Conservation (phyloP, 2,888 invertebrate genomes). For the Exocentrus adspersus region DNA sequence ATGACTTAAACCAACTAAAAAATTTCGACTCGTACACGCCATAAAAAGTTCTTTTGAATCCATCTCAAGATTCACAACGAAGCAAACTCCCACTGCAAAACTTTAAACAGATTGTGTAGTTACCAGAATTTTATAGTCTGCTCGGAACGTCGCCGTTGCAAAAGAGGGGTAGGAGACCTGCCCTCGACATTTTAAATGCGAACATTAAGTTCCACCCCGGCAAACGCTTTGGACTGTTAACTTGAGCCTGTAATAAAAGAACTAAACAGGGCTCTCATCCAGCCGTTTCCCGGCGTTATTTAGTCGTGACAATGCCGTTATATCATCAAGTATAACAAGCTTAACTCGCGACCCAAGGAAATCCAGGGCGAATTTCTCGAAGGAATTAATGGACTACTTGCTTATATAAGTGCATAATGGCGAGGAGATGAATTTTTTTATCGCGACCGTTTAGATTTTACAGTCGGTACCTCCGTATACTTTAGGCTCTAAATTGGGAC, state of each 20-base stretch:
- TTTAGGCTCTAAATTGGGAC: too few relatives aligned
- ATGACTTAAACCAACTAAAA: too few relatives aligned
- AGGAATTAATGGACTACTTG: too few relatives aligned
- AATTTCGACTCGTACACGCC: too few relatives aligned
- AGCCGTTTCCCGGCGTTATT: constrained; percentile 19
- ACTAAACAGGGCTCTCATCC: constrained; percentile 16
- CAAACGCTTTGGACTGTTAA: constrained; percentile 15
- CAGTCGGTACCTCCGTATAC: too few relatives aligned
- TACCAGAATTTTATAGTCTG: constrained; percentile 5
- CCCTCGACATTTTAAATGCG: constrained; percentile 13
- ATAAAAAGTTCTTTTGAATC: too few relatives aligned
- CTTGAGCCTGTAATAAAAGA: constrained; percentile 18
- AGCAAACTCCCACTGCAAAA: neutral
- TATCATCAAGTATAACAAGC: constrained; percentile 26
- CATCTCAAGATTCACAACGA: too few relatives aligned
- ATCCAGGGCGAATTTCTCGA: neutral
- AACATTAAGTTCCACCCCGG: constrained; percentile 17
- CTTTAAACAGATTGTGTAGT: constrained; percentile 3
- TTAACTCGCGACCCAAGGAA: constrained; percentile 5
- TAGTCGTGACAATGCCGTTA: constrained; percentile 22
- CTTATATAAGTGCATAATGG: too few relatives aligned
- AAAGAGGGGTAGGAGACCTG: neutral
- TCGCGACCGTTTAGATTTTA: too few relatives aligned
- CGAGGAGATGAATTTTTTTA: too few relatives aligned
- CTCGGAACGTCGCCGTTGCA: neutral